A percentile compares a stretch with the other conserved stretches of the same genome.
Conservation (phyloP, 2,113 vertebrate species). For the Rhinopithecus roxellana region DNA sequence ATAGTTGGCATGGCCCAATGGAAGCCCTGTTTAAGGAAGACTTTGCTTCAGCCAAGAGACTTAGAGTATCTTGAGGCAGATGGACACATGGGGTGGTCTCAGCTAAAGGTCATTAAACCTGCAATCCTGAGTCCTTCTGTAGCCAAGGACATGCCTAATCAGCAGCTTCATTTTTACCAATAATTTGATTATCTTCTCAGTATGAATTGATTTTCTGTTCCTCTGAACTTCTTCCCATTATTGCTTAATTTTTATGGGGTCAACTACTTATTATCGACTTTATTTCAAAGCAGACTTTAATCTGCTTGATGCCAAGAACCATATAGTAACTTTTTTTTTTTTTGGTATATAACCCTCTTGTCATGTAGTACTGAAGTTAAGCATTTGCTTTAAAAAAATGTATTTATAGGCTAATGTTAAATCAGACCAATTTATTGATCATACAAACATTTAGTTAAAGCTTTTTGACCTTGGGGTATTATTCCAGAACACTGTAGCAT, state of each 20-base stretch:
- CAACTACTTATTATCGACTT: not conserved
- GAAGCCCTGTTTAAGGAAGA: not conserved
- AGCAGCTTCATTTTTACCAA: not conserved
- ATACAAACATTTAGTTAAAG: not conserved
- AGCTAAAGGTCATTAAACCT: not conserved
- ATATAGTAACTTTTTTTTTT: not conserved
- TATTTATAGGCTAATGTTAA: not conserved
- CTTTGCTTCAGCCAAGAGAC: too few relatives aligned
- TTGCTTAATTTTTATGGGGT: not conserved
- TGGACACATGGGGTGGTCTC: fast-evolving
- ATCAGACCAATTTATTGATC: not conserved
- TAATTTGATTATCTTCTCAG: not conserved
- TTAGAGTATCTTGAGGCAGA: too few relatives aligned
- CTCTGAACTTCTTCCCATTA: not conserved
- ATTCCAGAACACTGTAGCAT: not conserved
- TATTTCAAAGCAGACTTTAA: slow-evolving; percentile 3
- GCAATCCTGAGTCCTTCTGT: not conserved
- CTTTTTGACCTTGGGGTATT: not conserved
- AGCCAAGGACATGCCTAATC: not conserved
- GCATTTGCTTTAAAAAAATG: slow-evolving; percentile 21
- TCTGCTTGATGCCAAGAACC: not conserved
- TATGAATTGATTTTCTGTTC: not conserved
- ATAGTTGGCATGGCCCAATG: not conserved
- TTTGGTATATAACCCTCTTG: not conserved
- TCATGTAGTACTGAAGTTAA: not conserved